Evolutionary conservation across 2,113 vertebrate species (phyloP), one percentile per base, ranked within the genome.

Genomic region (Empidonax alnorum): DNA sequence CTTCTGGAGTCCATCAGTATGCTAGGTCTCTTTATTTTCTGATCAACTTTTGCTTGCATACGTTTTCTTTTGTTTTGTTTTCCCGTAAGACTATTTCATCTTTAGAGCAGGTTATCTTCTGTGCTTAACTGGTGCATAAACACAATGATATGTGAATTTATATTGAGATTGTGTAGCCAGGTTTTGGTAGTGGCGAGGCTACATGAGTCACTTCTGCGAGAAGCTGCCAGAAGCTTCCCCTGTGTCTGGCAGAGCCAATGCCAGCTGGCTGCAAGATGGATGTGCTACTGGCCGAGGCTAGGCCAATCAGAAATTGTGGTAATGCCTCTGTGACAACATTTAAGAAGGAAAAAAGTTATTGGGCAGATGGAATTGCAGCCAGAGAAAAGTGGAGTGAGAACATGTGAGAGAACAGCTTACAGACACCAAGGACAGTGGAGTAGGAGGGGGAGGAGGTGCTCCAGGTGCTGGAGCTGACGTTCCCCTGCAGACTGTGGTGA

Each of bases 251-350:
- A 68, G 13, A 75, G 12, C 46, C 46, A 47, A 20, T 9, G 28
- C n/a, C 62, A 61, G 53, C 33, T 0, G 0, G 13, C 13, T 67
- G 50, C 39, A 46, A 39, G 46, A 28, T 1, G 2, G 30, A 39
- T 5, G 7, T 28, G 14, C 33, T 46, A 9, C 39, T 68, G 20
- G 13, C 20, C 1, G 0, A 61, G 53, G 10, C 78, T 75, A 16
- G 33, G 18, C 11, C 46, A 52, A 46, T 8, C 46, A 46, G 53
- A 53, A 68, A 61, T 41, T 3, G 16, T 7, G 4, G 19, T 46
- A 75, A 52, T 0, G 0, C 11, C 20, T 68, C 67, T 37, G 21
- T 68, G 39, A 21, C 61, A 31, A 75, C 16, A 7, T 47, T 47
- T 53, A 68, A 47, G 39, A 35, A n/a, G 16, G 5, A 12, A 61